Evolutionary conservation across 2,113 vertebrate genomes (phyloP), one percentile per base, ranked within the genome.

Genomic region (Propithecus coquereli): DNA sequence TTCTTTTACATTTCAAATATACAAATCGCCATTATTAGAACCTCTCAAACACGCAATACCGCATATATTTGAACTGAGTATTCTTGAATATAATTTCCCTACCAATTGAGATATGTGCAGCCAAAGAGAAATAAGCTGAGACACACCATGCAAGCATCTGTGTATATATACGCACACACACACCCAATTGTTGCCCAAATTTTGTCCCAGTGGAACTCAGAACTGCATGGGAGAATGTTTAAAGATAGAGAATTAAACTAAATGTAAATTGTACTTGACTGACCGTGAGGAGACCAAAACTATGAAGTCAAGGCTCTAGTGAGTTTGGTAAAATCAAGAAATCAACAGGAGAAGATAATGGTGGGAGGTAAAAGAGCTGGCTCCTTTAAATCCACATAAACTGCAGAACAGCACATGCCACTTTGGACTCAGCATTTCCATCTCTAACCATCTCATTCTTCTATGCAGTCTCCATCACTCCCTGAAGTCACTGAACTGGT

Each of bases 21-120:
- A 50, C 18, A 83, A 94, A 71, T 73, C 43, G 50, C 23, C 76
- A 59, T 88, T 79, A 92, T 84, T 81, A 79, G n/a, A 76, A 71
- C 16, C 18, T 32, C 30, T 71, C 54, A 73, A 65, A 30, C 71
- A 66, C 54, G 45, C 47, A 74, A 27, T 23, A 40, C 85, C 13
- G 91, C 17, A 20, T 65, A 52, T 87, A 87, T 94, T 94, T 77
- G 63, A 93, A 81, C 43, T 45, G 40, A 94, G 6, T 40, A 91
- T 80, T 82, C 66, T 92, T 30, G 40, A 93, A 66, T 96, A 90
- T 16, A 95, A 82, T 61, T 65, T 94, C 45, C 57, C 80, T 93
- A n/a, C 47, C 65, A 86, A 76, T 8, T 81, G 25, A 80, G 30
- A 87, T 80, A 45, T 23, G 27, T 89, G 30, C 65, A 90, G 57